Percentiles rank a stretch among this genome's conserved stretches.
Conservation (phyloP, 2,113 vertebrate genomes). For the Chionis minor region DNA sequence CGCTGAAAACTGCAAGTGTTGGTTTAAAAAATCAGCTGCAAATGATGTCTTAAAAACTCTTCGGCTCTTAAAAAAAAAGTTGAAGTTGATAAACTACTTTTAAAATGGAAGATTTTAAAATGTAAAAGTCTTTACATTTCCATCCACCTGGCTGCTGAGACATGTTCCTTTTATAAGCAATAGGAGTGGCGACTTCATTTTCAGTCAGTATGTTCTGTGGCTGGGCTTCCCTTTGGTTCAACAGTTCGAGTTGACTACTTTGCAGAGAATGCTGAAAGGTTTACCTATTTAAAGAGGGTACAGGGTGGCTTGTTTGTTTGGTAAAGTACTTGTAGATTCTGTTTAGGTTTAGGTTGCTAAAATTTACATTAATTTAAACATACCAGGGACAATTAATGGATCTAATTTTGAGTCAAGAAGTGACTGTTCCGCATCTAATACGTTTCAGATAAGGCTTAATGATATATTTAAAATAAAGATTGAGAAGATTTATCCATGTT, state of each 20-base stretch:
- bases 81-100: slow-evolving; percentile 24
- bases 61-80: neutral
- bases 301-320: neutral
- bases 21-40: slow-evolving; percentile 51
- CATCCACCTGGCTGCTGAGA: neutral
- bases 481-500: neutral
- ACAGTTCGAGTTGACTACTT: neutral
- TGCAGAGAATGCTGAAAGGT: neutral
- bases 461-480: neutral
- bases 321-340: neutral
- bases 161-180: neutral
- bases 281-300: neutral
- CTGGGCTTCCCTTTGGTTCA: neutral
- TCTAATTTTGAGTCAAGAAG: neutral
- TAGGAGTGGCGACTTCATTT: neutral
- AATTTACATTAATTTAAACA: neutral
- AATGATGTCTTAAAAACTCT: slow-evolving; percentile 31
- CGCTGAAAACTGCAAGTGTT: slow-evolving; percentile 31
- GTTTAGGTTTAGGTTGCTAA: neutral
- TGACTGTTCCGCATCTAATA: neutral
- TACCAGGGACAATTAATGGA: neutral
- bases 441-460: neutral
- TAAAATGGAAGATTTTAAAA: neutral
- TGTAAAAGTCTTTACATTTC: neutral
- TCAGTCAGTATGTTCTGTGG: neutral